Percentiles rank a stretch among this genome's conserved stretches.
Conservation (phyloP, 2,888 invertebrate species). For the Dinocampus coccinellae region DNA sequence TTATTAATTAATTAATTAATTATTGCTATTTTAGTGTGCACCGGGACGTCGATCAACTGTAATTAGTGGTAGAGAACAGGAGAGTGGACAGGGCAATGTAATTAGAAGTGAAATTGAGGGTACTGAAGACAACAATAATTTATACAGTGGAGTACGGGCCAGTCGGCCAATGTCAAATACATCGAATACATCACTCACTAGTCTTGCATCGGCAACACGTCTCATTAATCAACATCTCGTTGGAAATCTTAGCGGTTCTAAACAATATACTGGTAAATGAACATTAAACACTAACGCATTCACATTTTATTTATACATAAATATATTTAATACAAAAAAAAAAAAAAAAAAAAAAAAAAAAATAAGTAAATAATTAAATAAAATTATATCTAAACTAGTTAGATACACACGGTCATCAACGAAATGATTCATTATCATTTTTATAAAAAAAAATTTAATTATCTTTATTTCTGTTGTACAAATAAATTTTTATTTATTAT, state of each 20-base stretch:
- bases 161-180: slow-evolving; percentile 51
- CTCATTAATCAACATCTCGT: slow-evolving; percentile 82
- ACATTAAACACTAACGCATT: slow-evolving; percentile 44
- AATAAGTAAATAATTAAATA: no score
- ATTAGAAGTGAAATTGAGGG: slow-evolving; percentile 41
- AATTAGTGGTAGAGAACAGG: slow-evolving; percentile 48
- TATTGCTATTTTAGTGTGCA: slow-evolving; percentile 56
- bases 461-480: slow-evolving; percentile 23
- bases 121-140: slow-evolving; percentile 62
- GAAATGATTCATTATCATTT: slow-evolving; percentile 19
- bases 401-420: slow-evolving; percentile 19
- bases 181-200: slow-evolving; percentile 73
- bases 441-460: slow-evolving; percentile 14
- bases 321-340: neutral
- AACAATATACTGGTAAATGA: slow-evolving; percentile 66
- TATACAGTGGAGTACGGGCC: slow-evolving; percentile 70
- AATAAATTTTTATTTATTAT: slow-evolving; percentile 29
- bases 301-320: neutral
- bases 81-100: slow-evolving; percentile 8
- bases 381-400: neutral
- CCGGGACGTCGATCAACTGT: slow-evolving; percentile 58
- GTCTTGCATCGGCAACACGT: slow-evolving; percentile 79
- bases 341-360: slow-evolving; percentile 6
- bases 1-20: slow-evolving; percentile 39
- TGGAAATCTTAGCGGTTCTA: slow-evolving; percentile 72